phyloP scores from a whole-genome alignment of 2,888 invertebrate genomes.

The Barypeithes pellucidus region DNA sequence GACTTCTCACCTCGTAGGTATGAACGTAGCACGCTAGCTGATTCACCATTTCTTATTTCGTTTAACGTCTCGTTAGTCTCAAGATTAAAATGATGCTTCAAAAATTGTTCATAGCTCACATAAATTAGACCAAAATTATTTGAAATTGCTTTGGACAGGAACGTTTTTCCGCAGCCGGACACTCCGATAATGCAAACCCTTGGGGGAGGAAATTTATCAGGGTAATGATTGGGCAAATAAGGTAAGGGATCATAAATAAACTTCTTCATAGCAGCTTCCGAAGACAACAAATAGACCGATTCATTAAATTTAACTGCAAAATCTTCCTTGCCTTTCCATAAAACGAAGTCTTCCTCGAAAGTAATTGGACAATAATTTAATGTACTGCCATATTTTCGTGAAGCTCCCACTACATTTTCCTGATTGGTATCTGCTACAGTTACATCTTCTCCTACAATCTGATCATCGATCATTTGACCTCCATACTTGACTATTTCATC shows the following conservation, averaged over 20 bases:
- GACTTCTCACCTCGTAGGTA: constrained; percentile 73
- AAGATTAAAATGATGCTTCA: constrained; percentile 58
- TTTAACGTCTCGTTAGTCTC: constrained; percentile 48
- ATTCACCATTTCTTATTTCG: constrained; percentile 44
- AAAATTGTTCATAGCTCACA: constrained; percentile 70
- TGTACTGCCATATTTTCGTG: constrained; percentile 73
- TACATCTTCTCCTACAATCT: constrained; percentile 66
- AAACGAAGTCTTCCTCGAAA: constrained; percentile 72
- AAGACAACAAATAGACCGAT: constrained; percentile 74
- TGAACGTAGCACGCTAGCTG: constrained; percentile 60
- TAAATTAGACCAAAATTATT: constrained; percentile 74
- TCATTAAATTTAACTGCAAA: constrained; percentile 73
- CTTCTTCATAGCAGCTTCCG: constrained; percentile 70
- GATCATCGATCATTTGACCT: constrained; percentile 66
- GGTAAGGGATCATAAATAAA: constrained; percentile 73
- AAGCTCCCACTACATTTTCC: constrained; percentile 59
- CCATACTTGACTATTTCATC: constrained; percentile 72
- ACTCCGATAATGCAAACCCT: constrained; percentile 76
- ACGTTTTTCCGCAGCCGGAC: constrained; percentile 74
- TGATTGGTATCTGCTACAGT: constrained; percentile 47
- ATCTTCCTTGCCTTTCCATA: constrained; percentile 78
- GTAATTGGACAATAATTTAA: constrained; percentile 77
- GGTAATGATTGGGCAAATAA: constrained; percentile 68
- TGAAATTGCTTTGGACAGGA: constrained; percentile 72
- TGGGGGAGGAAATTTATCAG: constrained; percentile 70